phyloP scores from a whole-genome alignment of 1,140 invertebrate genomes.

The Drosophila setifemur region DNA sequence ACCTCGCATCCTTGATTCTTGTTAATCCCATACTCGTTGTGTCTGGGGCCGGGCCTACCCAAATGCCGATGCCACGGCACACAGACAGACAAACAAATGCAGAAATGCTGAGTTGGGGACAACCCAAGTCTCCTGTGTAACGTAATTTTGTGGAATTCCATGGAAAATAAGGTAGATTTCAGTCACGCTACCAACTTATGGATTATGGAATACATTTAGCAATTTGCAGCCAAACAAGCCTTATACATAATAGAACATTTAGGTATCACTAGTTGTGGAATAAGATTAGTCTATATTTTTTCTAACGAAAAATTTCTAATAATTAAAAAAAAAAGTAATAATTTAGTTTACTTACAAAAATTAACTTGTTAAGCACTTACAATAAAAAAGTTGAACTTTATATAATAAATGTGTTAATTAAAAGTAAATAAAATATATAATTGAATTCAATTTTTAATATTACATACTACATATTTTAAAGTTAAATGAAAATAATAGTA shows the following conservation, averaged over 20 bases:
- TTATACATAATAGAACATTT: too few relatives aligned
- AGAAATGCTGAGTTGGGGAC: neutral
- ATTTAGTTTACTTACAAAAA: too few relatives aligned
- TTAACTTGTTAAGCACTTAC: too few relatives aligned
- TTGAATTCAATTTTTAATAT: too few relatives aligned
- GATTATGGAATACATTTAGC: conserved; percentile 12
- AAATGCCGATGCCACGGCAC: conserved; percentile 47
- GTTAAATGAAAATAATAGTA: too few relatives aligned
- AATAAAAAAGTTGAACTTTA: too few relatives aligned
- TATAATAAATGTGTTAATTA: too few relatives aligned
- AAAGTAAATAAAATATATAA: too few relatives aligned
- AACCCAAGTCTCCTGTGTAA: conserved; percentile 20
- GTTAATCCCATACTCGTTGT: conserved; percentile 29
- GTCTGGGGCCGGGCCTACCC: conserved; percentile 44
- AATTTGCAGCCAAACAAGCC: neutral
- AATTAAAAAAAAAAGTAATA: neutral
- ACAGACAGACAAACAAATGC: conserved; percentile 11
- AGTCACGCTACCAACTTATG: conserved; percentile 35
- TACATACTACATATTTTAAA: too few relatives aligned
- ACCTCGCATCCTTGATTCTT: conserved; percentile 2
- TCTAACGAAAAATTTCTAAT: neutral
- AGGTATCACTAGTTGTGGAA: too few relatives aligned
- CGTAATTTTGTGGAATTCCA: conserved; percentile 62
- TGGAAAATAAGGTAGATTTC: conserved; percentile 46
- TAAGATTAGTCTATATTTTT: too few relatives aligned